A percentile compares a stretch with the other conserved stretches of the same genome.
These are phyloP conservation scores for Camelus dromedarius DNA, from an alignment of 2,113 vertebrate species.

Conservation along the genomic window DNA sequence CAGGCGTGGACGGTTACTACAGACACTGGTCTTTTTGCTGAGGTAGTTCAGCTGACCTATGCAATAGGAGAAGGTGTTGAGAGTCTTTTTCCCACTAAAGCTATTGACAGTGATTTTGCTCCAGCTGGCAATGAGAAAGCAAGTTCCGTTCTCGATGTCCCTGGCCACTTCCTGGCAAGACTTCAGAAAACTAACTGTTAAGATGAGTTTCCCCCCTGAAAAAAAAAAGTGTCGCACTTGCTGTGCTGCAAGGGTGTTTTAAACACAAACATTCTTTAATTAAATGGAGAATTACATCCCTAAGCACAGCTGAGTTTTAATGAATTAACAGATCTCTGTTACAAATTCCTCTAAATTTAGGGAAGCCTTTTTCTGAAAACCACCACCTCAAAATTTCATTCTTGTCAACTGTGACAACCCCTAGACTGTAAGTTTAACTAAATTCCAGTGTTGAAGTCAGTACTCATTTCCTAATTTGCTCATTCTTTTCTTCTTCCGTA, in stretches of 20 bases:
- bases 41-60: constrained; percentile 21
- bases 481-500: not conserved
- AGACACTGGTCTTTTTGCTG: not conserved
- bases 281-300: not conserved
- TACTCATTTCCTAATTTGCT: not conserved
- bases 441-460: not conserved
- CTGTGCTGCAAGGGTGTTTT: not conserved
- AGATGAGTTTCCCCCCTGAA: not conserved
- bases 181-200: constrained; percentile 19
- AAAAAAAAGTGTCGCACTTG: constrained; percentile 35
- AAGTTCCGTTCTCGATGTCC: not conserved
- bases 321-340: not conserved
- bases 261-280: not conserved
- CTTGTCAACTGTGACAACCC: not conserved
- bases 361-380: not conserved
- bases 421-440: not conserved
- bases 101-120: constrained; percentile 24
- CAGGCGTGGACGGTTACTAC: not conserved
- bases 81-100: not conserved
- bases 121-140: not conserved
- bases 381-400: not conserved
- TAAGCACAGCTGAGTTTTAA: not conserved
- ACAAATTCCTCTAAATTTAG: not conserved
- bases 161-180: not conserved
- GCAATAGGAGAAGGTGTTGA: not conserved